Conservation (phyloP, 2,113 vertebrate species). For the Reinhardtius hippoglossoides region DNA sequence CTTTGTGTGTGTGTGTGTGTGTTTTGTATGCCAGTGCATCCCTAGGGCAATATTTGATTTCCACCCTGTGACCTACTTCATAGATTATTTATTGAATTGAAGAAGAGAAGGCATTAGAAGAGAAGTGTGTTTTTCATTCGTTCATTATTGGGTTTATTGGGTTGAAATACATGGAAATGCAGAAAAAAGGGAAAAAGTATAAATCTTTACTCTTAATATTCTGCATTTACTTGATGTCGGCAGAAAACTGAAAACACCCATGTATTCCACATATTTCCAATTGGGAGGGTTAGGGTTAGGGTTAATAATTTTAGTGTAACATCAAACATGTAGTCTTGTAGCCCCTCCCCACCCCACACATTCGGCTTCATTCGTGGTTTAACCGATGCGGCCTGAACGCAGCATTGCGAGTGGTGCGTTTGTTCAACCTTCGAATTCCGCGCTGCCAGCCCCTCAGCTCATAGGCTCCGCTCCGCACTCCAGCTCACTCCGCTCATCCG, state of each 20-base stretch:
- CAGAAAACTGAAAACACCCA: too few relatives aligned
- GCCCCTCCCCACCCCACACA: too few relatives aligned
- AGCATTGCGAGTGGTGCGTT: constrained; percentile 27
- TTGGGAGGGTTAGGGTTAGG: too few relatives aligned
- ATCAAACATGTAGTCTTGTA: too few relatives aligned
- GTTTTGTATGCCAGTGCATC: background rate
- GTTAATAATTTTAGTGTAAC: too few relatives aligned
- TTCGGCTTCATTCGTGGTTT: background rate
- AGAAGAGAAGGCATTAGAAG: background rate
- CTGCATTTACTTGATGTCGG: too few relatives aligned
- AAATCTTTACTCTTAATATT: too few relatives aligned
- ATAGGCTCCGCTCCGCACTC: accelerated
- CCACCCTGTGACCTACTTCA: constrained; percentile 1
- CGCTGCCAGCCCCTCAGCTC: accelerated
- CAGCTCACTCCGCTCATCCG: background rate
- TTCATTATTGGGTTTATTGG: background rate
- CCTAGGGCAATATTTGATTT: background rate
- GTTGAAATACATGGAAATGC: background rate
- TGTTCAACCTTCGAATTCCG: accelerated
- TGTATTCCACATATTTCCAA: too few relatives aligned
- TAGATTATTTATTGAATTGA: background rate
- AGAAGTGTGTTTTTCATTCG: background rate
- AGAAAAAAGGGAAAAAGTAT: too few relatives aligned
- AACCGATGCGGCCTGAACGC: background rate
- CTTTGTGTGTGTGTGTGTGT: background rate